Evolutionary conservation across 2,797 vertebrate genomes (phyloP), one percentile per base, ranked within the genome.

Genomic region (Glyptemys insculpta): DNA sequence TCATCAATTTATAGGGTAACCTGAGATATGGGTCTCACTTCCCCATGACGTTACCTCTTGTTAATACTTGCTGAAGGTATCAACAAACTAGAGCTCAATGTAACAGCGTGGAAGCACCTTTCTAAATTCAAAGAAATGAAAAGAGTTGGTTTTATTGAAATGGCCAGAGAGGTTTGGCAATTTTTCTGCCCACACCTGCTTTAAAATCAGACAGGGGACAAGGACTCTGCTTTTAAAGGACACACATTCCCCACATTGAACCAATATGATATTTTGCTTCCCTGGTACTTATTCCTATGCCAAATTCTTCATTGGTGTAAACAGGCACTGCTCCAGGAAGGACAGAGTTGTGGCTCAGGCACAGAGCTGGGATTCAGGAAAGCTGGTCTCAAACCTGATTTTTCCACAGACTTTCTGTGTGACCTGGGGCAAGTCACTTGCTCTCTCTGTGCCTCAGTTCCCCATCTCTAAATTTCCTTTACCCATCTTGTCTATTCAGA

Each of bases 1-100:
- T 83, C 96, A 94, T 97, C 97, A 94, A 95, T 98, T 97, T 98
- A 79, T 97, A 97, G 83, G 87, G 98, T 98, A 98, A 98, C 97
- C 91, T 83, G 98, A 98, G 96, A 98, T 88, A 95, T 86, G 90
- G 83, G 96, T 96, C 97, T 95, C 47, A 7, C 93, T 96, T 94
- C 56, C 54, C 49, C 27, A 1, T 89, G 95, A 92, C 95, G 96
- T 96, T 59, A 95, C 95, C 81, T 87, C 97, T 97, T 97, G 96
- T 97, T 98, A 98, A 96, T 97, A 95, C 91, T 85, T 94, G 81
- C 95, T 9, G 7, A 89, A 95, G 91, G 90, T 87, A 95, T 96
- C 93, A 82, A 96, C 54, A 90, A 85, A 65, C 83, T 87, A 88
- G n/a, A 4, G n/a, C 87, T 86, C 27, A 8, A 44, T 65, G 41